Evolutionary conservation across 2,113 vertebrate genomes (phyloP).

Genomic region (Scartelaos histophorus): DNA sequence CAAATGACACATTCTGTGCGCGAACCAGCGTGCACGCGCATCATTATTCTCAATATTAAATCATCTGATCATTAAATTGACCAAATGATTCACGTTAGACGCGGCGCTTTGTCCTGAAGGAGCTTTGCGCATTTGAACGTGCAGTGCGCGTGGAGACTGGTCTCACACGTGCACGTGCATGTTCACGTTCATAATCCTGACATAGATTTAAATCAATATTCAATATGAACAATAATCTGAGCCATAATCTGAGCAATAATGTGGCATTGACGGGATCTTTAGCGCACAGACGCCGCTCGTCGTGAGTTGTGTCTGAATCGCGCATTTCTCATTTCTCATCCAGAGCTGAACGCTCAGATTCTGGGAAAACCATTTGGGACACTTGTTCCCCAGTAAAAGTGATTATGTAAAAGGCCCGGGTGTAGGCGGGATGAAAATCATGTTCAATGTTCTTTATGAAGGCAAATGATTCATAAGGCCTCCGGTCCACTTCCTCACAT

Average conservation of each 20-base stretch:
- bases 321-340: neutral
- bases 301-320: neutral
- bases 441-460: neutral
- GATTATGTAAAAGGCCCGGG: neutral
- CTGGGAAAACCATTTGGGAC: neutral
- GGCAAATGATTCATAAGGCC: neutral
- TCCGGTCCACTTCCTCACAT: slow-evolving; percentile 42
- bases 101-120: neutral
- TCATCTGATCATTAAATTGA: neutral
- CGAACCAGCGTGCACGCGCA: neutral
- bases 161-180: neutral
- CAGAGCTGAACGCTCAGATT: neutral
- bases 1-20: neutral
- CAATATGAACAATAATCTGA: neutral
- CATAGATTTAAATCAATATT: neutral
- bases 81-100: neutral
- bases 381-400: neutral
- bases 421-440: neutral
- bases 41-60: neutral
- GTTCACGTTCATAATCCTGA: neutral
- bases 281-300: neutral
- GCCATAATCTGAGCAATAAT: neutral
- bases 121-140: neutral
- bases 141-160: neutral
- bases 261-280: neutral